Base-by-base conservation (phyloP, 1,140 invertebrate species). In the Aphidius gifuensis region DNA sequence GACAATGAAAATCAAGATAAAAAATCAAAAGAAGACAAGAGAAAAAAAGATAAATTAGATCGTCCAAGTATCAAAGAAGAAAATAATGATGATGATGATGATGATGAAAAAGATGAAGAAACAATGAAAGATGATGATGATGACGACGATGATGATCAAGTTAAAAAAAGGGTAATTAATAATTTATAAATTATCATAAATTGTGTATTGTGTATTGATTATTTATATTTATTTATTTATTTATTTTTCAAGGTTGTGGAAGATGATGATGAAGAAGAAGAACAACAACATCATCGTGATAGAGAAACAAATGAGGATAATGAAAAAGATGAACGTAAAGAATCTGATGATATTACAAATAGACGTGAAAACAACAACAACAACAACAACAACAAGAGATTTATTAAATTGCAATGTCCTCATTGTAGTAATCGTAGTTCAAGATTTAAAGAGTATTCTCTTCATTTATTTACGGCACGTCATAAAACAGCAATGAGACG, bases 401-500 rank as follows among this genome's bases (percentile, higher is more conserved):
- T 86, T 67, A 88, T 91, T 23, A 87, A 88, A 68, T 77, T 92
- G 2, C 83, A 82, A 39, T 92, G 90, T 72, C 87, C 89, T 2
- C 90, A 91, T 71, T 92, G 90, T 70, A 82, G 84, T 58, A 84
- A 87, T 66, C 86, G 86, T 67, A 90, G 85, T 69, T 79, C 87
- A 5, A 92, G 89, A 9, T 92, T 91, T 69, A 87, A 85, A 69
- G 85, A 87, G 50, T 92, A 92, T 69, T 83, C 84, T 7, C 80
- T 87, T 61, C 90, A 92, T 80, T 78, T 92, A 64, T 80, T 85
- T 66, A 87, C 86, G 2, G 82, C 83, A 9, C 85, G 84, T 60
- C 90, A 92, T 73, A 85, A 86, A 62, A 82, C 85, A 9, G 85
- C 88, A 0, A 90, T 92, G 88, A 82, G 86, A 51, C 84, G 83